A percentile compares a stretch with the other conserved stretches of the same genome.
These are phyloP conservation scores for Cheilosia vernalis DNA, from an alignment of 2,888 invertebrate species.

Conservation along the genomic window DNA sequence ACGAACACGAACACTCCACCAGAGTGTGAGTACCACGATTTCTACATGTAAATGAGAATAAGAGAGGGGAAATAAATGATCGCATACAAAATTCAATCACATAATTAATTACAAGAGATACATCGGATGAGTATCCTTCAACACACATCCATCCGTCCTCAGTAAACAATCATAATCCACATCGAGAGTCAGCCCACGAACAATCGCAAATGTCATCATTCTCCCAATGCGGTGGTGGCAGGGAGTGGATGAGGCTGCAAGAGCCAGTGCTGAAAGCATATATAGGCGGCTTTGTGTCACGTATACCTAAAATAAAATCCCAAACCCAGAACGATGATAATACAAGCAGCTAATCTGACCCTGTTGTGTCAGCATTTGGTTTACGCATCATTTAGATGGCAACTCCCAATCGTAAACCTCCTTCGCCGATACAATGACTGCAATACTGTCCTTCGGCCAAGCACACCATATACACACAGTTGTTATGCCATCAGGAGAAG, in stretches of 20 bases:
- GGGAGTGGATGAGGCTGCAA: not conserved
- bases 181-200: conserved; percentile 3
- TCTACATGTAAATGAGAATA: conserved; percentile 16
- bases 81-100: conserved; percentile 42
- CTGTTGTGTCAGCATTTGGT: conserved; percentile 67
- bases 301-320: conserved; percentile 48
- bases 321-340: conserved; percentile 53
- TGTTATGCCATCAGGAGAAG: conserved; percentile 4
- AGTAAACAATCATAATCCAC: conserved; percentile 30
- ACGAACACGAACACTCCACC: conserved; percentile 15
- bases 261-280: not conserved
- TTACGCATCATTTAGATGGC: conserved; percentile 68
- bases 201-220: conserved; percentile 51
- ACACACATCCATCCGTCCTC: not conserved
- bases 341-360: conserved; percentile 70
- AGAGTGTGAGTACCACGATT: not conserved
- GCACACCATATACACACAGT: conserved; percentile 15
- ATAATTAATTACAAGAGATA: conserved; percentile 60
- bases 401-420: conserved; percentile 35
- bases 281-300: conserved; percentile 30
- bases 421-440: conserved; percentile 30
- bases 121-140: conserved; percentile 22
- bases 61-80: not conserved
- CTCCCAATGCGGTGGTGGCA: conserved; percentile 1
- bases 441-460: conserved; percentile 42